Evolutionary conservation across 1,140 invertebrate genomes (phyloP), one percentile per base, ranked within the genome.

Genomic region (Orchestia grillus): DNA sequence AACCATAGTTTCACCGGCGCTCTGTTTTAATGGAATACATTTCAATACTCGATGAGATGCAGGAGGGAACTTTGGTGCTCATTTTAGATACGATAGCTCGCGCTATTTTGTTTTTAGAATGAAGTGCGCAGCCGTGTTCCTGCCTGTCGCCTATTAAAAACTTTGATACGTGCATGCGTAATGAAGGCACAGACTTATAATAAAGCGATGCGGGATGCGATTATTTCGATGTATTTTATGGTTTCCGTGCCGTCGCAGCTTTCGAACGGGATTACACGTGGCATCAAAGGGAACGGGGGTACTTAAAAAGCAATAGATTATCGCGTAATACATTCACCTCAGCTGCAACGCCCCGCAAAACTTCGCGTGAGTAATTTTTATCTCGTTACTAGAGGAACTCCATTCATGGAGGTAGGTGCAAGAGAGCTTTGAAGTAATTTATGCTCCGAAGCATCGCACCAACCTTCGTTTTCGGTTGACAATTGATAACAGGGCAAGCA

Each of bases 1-100:
- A 15, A 15, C 62, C 11, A 77, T 77, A 77, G 62, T 77, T 77
- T 77, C 62, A 77, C 28, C 11, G 62, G 62, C 47, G 62, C 62
- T 77, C 62, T 77, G 62, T 77, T 77, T 77, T 77, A 77, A 77
- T 77, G 62, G 62, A 77, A 77, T 77, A 77, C 62, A 77, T 77
- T 77, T 77, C 62, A 77, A 77, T 77, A 77, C 62, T 77, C 62
- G 62, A 77, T 77, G 62, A 15, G 62, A 77, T 77, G 62, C 62
- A 23, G 62, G 62, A 77, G 15, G 62, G 62, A 77, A 77, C 11
- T 77, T 77, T 23, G 28, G 28, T 19, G 62, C 62, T 77, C 62
- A 77, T 77, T 77, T 77, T 77, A 36, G 62, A 77, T 77, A 36
- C 62, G 62, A 77, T 77, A 77, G 62, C 11, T 77, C 62, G 62